These are phyloP conservation scores for Gymnoscopelus braueri DNA, from an alignment of 2,797 vertebrate species.

Conservation along the genomic window DNA sequence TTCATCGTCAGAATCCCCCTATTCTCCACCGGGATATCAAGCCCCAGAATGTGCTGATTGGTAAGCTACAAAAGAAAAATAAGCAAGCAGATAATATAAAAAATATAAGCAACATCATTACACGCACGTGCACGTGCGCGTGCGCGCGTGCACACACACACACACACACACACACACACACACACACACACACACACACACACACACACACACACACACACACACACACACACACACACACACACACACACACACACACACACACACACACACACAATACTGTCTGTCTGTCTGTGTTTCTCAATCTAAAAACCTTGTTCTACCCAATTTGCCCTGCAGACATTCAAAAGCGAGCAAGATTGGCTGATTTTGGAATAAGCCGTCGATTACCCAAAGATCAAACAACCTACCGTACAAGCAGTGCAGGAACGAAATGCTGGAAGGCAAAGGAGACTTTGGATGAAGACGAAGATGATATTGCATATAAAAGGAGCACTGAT, in stretches of 20 bases:
- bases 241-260: too few species aligned
- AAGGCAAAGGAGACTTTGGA: conserved; percentile 45
- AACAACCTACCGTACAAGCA: conserved; percentile 37
- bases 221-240: too few species aligned
- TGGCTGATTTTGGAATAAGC: conserved; percentile 61
- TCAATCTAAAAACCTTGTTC: conserved; percentile 4
- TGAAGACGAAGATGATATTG: conserved; percentile 5
- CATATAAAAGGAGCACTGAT: too few species aligned
- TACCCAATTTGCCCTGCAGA: conserved; percentile 7
- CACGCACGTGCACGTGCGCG: too few species aligned
- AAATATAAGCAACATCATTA: background rate
- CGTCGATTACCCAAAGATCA: conserved; percentile 25
- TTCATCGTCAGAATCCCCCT: conserved; percentile 55
- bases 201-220: too few species aligned
- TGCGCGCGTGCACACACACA: too few species aligned
- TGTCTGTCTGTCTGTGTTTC: too few species aligned
- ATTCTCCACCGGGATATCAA: conserved; percentile 76
- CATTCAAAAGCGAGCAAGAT: conserved; percentile 32
- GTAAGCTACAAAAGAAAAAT: conserved; percentile 41
- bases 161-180: too few species aligned
- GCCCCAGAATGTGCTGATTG: conserved; percentile 77
- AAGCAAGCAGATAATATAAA: background rate
- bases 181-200: too few species aligned
- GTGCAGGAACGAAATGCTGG: conserved; percentile 55
- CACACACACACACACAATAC: too few species aligned